Base-by-base conservation (phyloP, 2,888 invertebrate genomes). In the Gymnoscelis rufifasciata region DNA sequence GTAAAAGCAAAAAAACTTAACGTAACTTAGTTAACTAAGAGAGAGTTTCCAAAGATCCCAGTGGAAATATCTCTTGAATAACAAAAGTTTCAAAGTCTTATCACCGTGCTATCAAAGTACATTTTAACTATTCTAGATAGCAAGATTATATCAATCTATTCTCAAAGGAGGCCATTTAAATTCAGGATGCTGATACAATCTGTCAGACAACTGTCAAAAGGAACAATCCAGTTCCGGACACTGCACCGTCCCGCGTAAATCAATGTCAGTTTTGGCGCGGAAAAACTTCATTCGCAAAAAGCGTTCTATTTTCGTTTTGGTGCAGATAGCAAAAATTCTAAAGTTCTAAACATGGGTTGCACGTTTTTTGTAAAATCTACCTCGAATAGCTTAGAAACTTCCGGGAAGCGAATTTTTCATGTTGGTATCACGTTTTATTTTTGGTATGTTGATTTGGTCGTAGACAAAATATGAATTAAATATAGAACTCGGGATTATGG, bases 391-490 rank as follows among this genome's bases (percentile, higher is more conserved):
- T n/a, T 12, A 1, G 35, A 36, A 40, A 48, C 48, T 50, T 50
- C 50, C 50, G 42, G 45, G 31, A 42, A 39, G 36, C 29, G 24
- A 41, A 28, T 41, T 35, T 19, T 26, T 41, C 28, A 33, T 43
- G 43, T n/a, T n/a, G n/a, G n/a, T 13, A 12, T 40, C 33, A 28
- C 38, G 43, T 44, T 42, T 41, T 48, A 45, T 42, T 45, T n/a
- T 44, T 37, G 37, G 41, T 47, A 23, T 37, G 39, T 37, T 40
- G 48, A 38, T 42, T 36, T 41, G 37, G 41, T 26, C 45, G 50
- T 50, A 54, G 58, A 54, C 52, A 43, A 56, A 56, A 56, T 58
- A 54, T 47, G 51, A 52, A 54, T 54, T 47, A 35, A 47, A 57
- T 52, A 53, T 55, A 57, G 44, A 47, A 23, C 40, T 31, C 37